A percentile compares a stretch with the other conserved stretches of the same genome.
Conservation (phyloP, 2,888 invertebrate species). For the Megaustenia siamemsis region DNA sequence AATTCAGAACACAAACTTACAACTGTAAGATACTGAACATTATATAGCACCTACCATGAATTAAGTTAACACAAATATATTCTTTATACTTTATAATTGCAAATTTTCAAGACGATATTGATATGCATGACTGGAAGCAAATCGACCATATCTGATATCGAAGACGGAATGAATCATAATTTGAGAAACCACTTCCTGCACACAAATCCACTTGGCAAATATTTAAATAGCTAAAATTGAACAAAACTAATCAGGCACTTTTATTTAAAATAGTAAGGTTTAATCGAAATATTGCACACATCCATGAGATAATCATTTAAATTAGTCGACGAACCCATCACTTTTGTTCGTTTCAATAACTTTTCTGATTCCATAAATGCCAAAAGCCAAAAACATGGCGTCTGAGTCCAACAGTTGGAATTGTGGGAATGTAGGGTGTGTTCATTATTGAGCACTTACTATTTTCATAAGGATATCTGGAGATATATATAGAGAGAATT, state of each 20-base stretch:
- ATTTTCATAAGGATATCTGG: too few species aligned
- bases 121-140: constrained; percentile 7
- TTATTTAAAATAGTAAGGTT: neutral
- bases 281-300: neutral
- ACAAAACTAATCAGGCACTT: neutral
- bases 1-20: too few species aligned
- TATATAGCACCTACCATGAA: neutral
- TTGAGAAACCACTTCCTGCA: constrained; percentile 40
- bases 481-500: too few species aligned
- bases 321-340: neutral
- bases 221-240: neutral
- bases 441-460: constrained; percentile 20
- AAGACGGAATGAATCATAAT: constrained; percentile 19
- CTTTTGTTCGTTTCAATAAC: constrained; percentile 52
- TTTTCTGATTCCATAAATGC: constrained; percentile 54
- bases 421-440: constrained; percentile 58
- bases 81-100: neutral
- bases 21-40: neutral
- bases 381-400: constrained; percentile 60
- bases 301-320: neutral
- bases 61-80: neutral
- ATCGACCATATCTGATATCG: neutral
- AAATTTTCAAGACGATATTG: neutral
- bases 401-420: constrained; percentile 53
- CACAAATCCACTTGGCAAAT: neutral